Percentiles rank a stretch among this genome's conserved stretches.
These are phyloP conservation scores for Poicephalus meyeri DNA, from an alignment of 2,113 vertebrate genomes.

Conservation along the genomic window DNA sequence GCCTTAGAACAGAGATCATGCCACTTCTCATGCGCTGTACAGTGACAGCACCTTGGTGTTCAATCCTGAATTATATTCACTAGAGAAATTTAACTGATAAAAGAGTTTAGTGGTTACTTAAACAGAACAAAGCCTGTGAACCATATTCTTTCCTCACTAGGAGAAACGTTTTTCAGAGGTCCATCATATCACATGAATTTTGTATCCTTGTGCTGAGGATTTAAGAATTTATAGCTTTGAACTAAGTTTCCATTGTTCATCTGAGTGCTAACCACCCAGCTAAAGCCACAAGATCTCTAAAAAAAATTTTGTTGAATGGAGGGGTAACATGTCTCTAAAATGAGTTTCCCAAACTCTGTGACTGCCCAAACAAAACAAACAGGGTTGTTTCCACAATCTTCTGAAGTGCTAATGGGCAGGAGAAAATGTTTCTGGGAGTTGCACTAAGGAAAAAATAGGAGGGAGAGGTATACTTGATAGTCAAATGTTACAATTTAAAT, in stretches of 20 bases:
- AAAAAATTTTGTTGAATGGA: not conserved
- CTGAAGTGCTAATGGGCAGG: not conserved
- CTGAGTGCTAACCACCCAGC: not conserved
- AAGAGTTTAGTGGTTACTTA: not conserved
- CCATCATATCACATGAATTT: not conserved
- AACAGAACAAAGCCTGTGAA: not conserved
- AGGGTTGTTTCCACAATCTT: not conserved
- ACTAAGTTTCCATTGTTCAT: not conserved
- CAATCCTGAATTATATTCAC: not conserved
- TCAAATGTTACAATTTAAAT: not conserved
- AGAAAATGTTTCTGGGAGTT: not conserved
- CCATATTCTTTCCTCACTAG: not conserved
- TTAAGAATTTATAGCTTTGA: not conserved
- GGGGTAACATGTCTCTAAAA: not conserved
- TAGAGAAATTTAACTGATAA: not conserved
- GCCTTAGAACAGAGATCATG: rapidly evolving
- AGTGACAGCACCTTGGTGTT: not conserved
- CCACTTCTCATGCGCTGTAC: not conserved
- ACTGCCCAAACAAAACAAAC: not conserved
- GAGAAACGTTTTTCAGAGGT: not conserved
- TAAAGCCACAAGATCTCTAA: not conserved
- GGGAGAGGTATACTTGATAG: not conserved
- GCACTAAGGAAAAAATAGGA: not conserved
- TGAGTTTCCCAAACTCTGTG: not conserved
- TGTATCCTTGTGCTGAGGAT: not conserved